Evolutionary conservation across 1,140 invertebrate genomes (phyloP).

Genomic region (Brachionus asplanchnoidis): DNA sequence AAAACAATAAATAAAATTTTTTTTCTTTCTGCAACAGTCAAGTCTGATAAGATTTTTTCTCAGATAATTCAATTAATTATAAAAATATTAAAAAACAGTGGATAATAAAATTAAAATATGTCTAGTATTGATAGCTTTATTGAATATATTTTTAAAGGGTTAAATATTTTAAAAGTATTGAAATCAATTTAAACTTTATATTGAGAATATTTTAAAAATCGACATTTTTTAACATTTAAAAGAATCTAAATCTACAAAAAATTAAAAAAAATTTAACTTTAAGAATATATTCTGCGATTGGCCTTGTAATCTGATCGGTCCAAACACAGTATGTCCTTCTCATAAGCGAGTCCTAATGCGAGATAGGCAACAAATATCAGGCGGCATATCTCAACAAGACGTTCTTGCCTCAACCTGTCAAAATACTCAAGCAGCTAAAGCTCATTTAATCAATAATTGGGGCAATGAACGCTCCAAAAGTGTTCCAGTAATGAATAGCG

Average conservation of each 20-base stretch:
- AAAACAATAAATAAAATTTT: too few species aligned
- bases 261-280: background rate
- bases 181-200: too few species aligned
- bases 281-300: constrained; percentile 41
- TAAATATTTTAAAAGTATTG: too few species aligned
- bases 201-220: too few species aligned
- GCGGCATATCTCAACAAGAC: constrained; percentile 32
- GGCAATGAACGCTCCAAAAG: background rate
- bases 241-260: background rate
- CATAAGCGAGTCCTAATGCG: constrained; percentile 34
- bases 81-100: too few species aligned
- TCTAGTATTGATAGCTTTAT: too few species aligned
- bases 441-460: background rate
- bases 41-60: too few species aligned
- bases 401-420: constrained; percentile 14
- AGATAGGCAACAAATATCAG: constrained; percentile 28
- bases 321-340: constrained; percentile 23
- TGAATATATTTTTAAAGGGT: too few species aligned
- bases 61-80: too few species aligned
- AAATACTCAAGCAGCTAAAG: background rate
- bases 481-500: background rate
- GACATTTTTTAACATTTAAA: too few species aligned
- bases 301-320: constrained; percentile 30
- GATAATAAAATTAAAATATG: too few species aligned
- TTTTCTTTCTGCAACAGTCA: too few species aligned